These are phyloP conservation scores for Abscondita cerata DNA, from an alignment of 2,888 invertebrate species.

Conservation along the genomic window DNA sequence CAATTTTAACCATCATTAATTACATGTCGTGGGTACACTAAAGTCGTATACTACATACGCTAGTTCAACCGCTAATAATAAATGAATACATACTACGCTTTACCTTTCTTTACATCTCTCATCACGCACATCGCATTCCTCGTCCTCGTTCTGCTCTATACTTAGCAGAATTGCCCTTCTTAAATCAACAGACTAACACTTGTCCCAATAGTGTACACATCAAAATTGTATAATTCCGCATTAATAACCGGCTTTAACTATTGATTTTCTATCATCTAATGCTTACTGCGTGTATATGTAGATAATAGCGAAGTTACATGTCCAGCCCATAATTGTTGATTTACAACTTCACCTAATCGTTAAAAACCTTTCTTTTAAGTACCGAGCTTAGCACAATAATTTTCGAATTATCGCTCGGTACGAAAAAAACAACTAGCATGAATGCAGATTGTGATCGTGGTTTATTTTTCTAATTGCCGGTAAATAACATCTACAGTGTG, in stretches of 20 bases:
- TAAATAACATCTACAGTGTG: no score
- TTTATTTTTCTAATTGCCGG: no score
- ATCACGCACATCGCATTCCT: constrained; percentile 36
- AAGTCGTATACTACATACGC: constrained; percentile 32
- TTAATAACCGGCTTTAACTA: constrained; percentile 40
- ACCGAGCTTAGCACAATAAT: no score
- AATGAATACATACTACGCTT: constrained; percentile 34
- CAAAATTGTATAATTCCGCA: constrained; percentile 44
- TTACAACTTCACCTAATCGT: no score
- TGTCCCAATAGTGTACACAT: constrained; percentile 42
- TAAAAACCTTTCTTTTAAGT: no score
- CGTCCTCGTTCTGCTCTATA: constrained; percentile 35
- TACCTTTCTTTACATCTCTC: constrained; percentile 16
- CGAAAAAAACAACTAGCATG: no score
- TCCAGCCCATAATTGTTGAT: constrained; percentile 30
- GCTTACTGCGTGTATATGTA: constrained; percentile 38
- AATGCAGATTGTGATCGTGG: no score
- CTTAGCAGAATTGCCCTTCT: constrained; percentile 40
- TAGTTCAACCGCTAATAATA: constrained; percentile 36
- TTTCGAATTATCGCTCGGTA: no score
- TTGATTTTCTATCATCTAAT: constrained; percentile 42
- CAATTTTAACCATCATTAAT: constrained; percentile 37
- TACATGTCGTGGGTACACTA: constrained; percentile 29
- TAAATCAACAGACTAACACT: constrained; percentile 42
- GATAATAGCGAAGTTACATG: constrained; percentile 34